A percentile compares a stretch with the other conserved stretches of the same genome.
phyloP scores from a whole-genome alignment of 2,797 vertebrate genomes.

The Sparidentex hasta region DNA sequence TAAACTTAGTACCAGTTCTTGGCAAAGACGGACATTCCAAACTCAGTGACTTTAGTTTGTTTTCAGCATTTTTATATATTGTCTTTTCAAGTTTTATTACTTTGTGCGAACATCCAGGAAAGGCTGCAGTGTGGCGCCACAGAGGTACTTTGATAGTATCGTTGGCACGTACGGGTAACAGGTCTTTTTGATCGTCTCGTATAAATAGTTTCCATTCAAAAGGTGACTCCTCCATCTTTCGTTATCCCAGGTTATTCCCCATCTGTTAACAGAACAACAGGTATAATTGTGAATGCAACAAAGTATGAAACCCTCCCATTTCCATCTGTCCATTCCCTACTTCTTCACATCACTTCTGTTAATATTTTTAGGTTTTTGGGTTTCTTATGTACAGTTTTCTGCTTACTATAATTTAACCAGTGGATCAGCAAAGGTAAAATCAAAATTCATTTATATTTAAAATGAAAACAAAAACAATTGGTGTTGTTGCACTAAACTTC shows the following conservation, averaged over 20 bases:
- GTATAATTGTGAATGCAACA: slow-evolving; percentile 70
- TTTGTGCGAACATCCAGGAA: slow-evolving; percentile 66
- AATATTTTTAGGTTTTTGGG: not conserved
- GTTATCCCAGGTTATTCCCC: slow-evolving; percentile 89
- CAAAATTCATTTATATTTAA: slow-evolving; percentile 3
- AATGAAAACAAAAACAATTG: not conserved
- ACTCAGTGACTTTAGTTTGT: slow-evolving; percentile 62
- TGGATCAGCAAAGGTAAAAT: not conserved
- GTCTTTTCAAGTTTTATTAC: slow-evolving; percentile 75
- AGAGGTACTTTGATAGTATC: slow-evolving; percentile 65
- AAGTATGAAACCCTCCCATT: slow-evolving; percentile 17
- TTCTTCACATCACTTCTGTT: not conserved
- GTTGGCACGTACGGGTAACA: slow-evolving; percentile 70
- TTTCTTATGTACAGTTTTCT: not conserved
- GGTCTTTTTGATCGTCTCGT: slow-evolving; percentile 77
- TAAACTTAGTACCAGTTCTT: slow-evolving; percentile 73
- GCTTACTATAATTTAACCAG: not conserved
- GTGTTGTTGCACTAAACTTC: slow-evolving; percentile 1
- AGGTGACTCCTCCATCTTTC: slow-evolving; percentile 70
- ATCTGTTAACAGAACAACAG: slow-evolving; percentile 87
- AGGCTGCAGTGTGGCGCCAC: slow-evolving; percentile 58
- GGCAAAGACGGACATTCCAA: slow-evolving; percentile 79
- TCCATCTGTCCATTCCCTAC: not conserved
- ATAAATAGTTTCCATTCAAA: slow-evolving; percentile 73
- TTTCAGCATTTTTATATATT: slow-evolving; percentile 62